phyloP scores from a whole-genome alignment of 2,797 vertebrate species.

The Hyperoplus immaculatus region DNA sequence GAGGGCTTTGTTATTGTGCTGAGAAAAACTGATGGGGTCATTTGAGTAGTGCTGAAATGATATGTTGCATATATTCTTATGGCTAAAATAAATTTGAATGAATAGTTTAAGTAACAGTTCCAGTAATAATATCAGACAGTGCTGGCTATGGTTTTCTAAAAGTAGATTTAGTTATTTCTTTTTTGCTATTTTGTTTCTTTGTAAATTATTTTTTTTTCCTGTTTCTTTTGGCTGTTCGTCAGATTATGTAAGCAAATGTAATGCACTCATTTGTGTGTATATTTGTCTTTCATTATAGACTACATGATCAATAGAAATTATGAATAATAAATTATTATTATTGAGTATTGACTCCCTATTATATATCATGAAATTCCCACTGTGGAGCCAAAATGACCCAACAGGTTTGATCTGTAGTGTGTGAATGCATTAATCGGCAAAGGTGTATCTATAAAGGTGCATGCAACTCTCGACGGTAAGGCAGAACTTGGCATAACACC shows the following conservation, averaged over 20 bases:
- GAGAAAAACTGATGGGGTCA: slow-evolving; percentile 8
- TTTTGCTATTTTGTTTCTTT: neutral
- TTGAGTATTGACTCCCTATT: neutral
- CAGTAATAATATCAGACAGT: neutral
- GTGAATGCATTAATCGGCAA: too few species aligned
- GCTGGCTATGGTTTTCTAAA: neutral
- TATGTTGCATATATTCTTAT: slow-evolving; percentile 4
- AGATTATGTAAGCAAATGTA: neutral
- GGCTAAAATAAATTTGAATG: neutral
- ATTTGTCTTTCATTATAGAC: neutral
- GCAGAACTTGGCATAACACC: too few species aligned
- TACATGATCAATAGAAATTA: neutral
- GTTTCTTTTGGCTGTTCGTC: neutral
- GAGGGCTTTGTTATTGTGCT: neutral
- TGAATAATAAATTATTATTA: neutral
- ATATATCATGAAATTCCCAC: too few species aligned
- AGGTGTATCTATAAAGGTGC: too few species aligned
- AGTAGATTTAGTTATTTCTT: neutral
- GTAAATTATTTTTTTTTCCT: neutral
- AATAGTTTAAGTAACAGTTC: neutral
- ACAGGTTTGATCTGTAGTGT: too few species aligned
- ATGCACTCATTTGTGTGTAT: neutral
- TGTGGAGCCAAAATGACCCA: too few species aligned
- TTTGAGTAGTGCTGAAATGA: slow-evolving; percentile 13
- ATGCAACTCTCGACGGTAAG: too few species aligned